phyloP scores from a whole-genome alignment of 2,113 vertebrate genomes.

The Condylura cristata region DNA sequence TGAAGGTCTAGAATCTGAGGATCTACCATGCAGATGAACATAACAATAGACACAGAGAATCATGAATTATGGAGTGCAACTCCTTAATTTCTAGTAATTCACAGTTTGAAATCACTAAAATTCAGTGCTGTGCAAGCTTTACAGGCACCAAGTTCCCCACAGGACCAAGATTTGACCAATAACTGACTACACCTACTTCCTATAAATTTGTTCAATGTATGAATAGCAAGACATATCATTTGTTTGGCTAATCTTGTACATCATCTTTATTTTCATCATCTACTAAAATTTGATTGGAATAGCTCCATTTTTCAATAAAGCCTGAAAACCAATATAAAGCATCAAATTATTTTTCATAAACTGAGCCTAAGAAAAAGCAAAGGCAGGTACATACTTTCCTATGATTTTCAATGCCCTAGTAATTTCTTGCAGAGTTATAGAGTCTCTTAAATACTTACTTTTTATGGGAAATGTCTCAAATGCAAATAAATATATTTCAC shows the following conservation, averaged over 20 bases:
- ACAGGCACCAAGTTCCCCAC: background rate
- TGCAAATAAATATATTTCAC: constrained; percentile 57
- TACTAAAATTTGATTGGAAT: background rate
- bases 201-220: background rate
- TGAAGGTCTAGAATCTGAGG: background rate
- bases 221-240: background rate
- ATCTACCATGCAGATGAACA: background rate
- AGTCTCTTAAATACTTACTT: constrained; percentile 22
- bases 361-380: background rate
- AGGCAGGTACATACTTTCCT: background rate
- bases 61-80: no score
- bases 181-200: background rate
- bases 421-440: background rate
- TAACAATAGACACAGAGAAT: background rate
- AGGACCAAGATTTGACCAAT: background rate
- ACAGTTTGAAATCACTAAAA: background rate
- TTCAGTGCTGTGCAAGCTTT: background rate
- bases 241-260: background rate
- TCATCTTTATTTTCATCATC: constrained; percentile 9
- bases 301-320: background rate
- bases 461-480: constrained; percentile 51
- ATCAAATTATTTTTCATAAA: constrained; percentile 39
- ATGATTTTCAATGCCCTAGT: constrained; percentile 22
- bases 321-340: constrained; percentile 25
- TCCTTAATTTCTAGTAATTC: background rate